Evolutionary conservation across 2,113 vertebrate species (phyloP).

Genomic region (Struthidea cinerea): DNA sequence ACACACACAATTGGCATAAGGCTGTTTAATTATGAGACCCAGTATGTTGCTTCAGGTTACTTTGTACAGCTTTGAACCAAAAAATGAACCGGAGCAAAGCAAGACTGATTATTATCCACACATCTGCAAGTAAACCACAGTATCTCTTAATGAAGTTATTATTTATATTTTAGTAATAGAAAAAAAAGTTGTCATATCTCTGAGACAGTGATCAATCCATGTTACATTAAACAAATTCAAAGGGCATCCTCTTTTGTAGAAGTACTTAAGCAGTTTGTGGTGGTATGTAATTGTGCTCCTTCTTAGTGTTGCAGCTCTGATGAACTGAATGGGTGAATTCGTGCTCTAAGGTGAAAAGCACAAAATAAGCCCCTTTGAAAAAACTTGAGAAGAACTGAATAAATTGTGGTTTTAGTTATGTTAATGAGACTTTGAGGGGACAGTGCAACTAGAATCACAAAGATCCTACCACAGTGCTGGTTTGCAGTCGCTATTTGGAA

Average conservation of each 20-base stretch:
- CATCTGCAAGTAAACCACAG: neutral
- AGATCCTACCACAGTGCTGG: neutral
- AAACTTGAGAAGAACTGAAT: neutral
- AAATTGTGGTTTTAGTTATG: constrained; percentile 34
- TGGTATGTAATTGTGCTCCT: neutral
- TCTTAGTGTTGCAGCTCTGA: neutral
- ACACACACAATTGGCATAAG: neutral
- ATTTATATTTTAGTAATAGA: neutral
- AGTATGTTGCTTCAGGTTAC: neutral
- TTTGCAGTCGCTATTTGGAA: neutral
- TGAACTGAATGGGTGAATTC: neutral
- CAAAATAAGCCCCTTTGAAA: constrained; percentile 6
- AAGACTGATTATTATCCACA: neutral
- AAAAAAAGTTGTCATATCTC: neutral
- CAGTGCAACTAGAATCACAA: neutral
- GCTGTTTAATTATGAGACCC: neutral
- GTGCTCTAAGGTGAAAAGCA: neutral
- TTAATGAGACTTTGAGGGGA: neutral
- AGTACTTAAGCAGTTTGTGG: neutral
- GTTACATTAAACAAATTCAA: neutral
- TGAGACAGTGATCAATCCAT: neutral
- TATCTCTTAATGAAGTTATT: neutral
- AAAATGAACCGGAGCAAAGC: neutral
- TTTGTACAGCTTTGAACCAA: neutral
- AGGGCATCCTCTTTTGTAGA: neutral